Evolutionary conservation across 1,140 invertebrate species (phyloP).

Genomic region (Hydropsyche tenuis): DNA sequence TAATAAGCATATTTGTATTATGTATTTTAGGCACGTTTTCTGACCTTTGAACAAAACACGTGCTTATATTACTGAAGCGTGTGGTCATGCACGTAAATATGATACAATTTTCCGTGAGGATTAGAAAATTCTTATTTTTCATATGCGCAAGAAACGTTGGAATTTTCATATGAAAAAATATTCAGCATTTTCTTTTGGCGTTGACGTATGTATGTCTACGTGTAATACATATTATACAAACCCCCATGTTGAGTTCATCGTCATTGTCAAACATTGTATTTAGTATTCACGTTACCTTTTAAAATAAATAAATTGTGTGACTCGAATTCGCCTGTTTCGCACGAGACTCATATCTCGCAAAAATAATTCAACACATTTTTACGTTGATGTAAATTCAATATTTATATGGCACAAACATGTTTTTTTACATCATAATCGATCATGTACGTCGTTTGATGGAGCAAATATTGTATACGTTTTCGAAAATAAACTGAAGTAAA

Average conservation of each 20-base stretch:
- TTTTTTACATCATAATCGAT: conserved; percentile 8
- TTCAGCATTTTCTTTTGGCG: no score
- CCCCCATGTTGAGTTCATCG: no score
- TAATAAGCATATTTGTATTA: not conserved
- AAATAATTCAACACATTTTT: not conserved
- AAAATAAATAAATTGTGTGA: conserved; percentile 5
- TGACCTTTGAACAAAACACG: not conserved
- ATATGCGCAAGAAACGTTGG: no score
- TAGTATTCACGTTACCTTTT: no score
- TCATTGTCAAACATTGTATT: no score
- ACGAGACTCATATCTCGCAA: not conserved
- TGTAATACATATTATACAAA: no score
- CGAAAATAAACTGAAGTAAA: not conserved
- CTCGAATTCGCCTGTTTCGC: not conserved
- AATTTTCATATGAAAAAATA: no score
- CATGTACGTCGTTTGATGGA: not conserved
- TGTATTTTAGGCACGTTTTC: not conserved
- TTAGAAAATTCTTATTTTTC: no score
- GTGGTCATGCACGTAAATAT: no score
- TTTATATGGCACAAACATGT: not conserved
- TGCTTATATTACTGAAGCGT: not conserved
- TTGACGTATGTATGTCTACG: no score
- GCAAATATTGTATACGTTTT: not conserved
- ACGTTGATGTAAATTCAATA: conserved; percentile 19
- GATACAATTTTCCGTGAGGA: no score